phyloP scores from a whole-genome alignment of 2,797 vertebrate species.

The Gouania willdenowi region DNA sequence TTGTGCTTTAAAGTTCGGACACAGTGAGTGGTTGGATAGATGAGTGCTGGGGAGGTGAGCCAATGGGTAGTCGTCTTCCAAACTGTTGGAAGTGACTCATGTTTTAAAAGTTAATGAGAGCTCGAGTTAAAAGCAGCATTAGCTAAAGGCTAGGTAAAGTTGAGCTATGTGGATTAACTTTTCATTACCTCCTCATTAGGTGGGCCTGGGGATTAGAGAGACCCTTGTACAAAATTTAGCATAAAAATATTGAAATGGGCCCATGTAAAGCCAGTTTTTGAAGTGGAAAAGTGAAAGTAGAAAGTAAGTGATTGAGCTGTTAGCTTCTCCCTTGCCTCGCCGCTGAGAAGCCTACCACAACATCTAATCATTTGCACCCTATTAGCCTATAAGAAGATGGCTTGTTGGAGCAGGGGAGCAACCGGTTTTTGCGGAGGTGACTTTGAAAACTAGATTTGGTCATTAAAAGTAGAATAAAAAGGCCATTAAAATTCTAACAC shows the following conservation, averaged over 20 bases:
- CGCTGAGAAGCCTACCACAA: slow-evolving; percentile 33
- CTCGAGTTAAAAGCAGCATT: slow-evolving; percentile 76
- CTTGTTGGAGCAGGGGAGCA: slow-evolving; percentile 32
- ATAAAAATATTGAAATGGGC: slow-evolving; percentile 66
- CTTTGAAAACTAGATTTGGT: slow-evolving; percentile 73
- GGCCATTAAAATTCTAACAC: slow-evolving; percentile 69
- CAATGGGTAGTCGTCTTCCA: slow-evolving; percentile 66
- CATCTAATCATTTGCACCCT: slow-evolving; percentile 60
- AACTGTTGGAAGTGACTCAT: slow-evolving; percentile 77
- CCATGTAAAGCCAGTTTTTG: slow-evolving; percentile 50
- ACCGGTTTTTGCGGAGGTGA: slow-evolving; percentile 63
- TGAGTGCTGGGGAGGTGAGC: slow-evolving; percentile 52
- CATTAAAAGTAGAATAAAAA: slow-evolving; percentile 74
- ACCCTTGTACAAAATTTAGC: slow-evolving; percentile 71
- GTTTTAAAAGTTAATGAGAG: slow-evolving; percentile 82
- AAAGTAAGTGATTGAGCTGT: slow-evolving; percentile 58
- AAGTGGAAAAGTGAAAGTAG: slow-evolving; percentile 37
- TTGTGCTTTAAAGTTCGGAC: slow-evolving; percentile 69
- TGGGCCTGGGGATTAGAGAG: slow-evolving; percentile 73
- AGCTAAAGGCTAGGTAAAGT: slow-evolving; percentile 75
- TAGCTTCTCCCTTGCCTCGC: slow-evolving; percentile 37
- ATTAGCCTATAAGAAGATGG: slow-evolving; percentile 64
- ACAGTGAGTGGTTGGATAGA: slow-evolving; percentile 45
- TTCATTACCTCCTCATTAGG: slow-evolving; percentile 80
- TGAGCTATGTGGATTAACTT: slow-evolving; percentile 78